Base-by-base conservation (phyloP, 1,140 invertebrate species). In the Choristoneura fumiferana region DNA sequence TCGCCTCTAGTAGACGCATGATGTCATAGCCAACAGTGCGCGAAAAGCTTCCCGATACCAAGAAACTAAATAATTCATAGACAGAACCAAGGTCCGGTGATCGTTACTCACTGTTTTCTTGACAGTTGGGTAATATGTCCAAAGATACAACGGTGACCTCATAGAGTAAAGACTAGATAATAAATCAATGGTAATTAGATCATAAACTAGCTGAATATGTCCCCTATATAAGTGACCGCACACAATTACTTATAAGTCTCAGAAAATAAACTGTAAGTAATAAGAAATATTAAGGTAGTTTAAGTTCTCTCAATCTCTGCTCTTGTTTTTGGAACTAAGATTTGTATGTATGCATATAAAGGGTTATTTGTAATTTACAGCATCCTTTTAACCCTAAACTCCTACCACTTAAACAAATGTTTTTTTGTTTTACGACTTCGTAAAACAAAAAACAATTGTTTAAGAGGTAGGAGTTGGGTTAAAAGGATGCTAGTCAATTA, bases 21-120 rank as follows among this genome's bases (percentile, higher is more conserved):
- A 88, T 86, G 81, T 88, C 83, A 88, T 77, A 67, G 37, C 71
- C 77, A 78, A 83, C 67, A 78, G 71, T 57, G 53, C 38, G 37
- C 56, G 40, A 68, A 76, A 77, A 75, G 65, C 67, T 76, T 65
- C 61, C 36, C 15, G 45, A 59, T 71, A 76, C 71, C 64, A 60
- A 68, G 66, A 69, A 73, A 65, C 61, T 45, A 58, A 58, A 60
- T 57, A 60, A 62, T 70, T 70, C 73, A 79, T 81, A 77, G 71
- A 78, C 64, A 65, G 65, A 62, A 61, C 61, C 68, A 73, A 66
- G 63, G 58, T 53, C 63, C 37, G 43, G 18, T 13, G 29, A 4
- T 55, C 35, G 62, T 71, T 73, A 68, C 63, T 71, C 71, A 76
- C 65, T 29, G 6, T 12, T 49, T 49, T 17, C 29, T 4, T 18